phyloP scores from a whole-genome alignment of 2,113 vertebrate genomes.

The Equus przewalskii region DNA sequence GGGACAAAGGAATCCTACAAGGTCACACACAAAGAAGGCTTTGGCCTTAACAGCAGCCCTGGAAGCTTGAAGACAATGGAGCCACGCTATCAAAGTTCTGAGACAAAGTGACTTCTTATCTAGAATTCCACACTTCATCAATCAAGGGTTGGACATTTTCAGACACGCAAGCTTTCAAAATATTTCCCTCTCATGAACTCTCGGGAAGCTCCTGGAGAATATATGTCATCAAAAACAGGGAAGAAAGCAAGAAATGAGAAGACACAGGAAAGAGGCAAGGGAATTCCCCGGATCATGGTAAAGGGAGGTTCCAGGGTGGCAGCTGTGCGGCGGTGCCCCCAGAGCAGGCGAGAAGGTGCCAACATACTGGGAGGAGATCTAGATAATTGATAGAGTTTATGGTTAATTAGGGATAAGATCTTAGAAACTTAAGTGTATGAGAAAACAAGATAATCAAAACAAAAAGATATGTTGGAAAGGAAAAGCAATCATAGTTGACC shows the following conservation, averaged over 20 bases:
- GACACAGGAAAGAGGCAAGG: neutral
- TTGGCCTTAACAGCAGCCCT: neutral
- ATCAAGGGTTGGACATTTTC: neutral
- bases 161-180: neutral
- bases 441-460: conserved; percentile 11
- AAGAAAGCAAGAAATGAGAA: neutral
- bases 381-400: neutral
- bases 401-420: neutral
- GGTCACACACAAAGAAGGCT: neutral
- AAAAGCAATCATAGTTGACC: neutral
- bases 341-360: neutral
- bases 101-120: neutral
- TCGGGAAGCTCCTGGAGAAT: neutral
- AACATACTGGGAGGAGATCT: neutral
- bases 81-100: neutral
- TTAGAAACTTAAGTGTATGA: neutral
- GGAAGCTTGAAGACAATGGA: neutral
- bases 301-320: neutral
- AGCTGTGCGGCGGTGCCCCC: neutral
- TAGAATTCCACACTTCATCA: neutral
- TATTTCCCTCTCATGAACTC: neutral
- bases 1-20: neutral
- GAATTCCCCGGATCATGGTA: neutral
- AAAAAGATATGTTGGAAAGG: neutral
- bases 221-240: neutral